A percentile compares a stretch with the other conserved stretches of the same genome.
Conservation (phyloP, 1,140 invertebrate genomes). For the Heterodera carotae region DNA sequence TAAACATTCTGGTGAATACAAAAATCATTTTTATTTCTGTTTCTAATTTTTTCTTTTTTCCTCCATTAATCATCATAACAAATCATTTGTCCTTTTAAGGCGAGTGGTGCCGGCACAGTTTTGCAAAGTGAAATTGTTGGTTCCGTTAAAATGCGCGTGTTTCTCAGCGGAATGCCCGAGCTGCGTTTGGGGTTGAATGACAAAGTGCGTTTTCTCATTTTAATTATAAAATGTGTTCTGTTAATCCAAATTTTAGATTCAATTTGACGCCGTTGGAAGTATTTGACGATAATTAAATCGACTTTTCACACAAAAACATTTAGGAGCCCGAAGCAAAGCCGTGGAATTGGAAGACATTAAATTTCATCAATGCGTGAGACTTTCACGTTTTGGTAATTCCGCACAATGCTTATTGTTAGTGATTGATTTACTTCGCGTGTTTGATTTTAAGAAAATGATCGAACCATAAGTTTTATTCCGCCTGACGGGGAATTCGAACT, state of each 20-base stretch:
- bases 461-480: slow-evolving; percentile 72
- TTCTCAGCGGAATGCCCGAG: slow-evolving; percentile 99
- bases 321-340: slow-evolving; percentile 89
- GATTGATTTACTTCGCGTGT: too few species aligned
- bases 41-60: slow-evolving; percentile 24
- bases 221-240: slow-evolving; percentile 4
- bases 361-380: slow-evolving; percentile 97
- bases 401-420: too few species aligned
- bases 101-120: slow-evolving; percentile 96
- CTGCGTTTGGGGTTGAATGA: slow-evolving; percentile 95
- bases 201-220: slow-evolving; percentile 80
- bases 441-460: slow-evolving; percentile 89
- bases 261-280: slow-evolving; percentile 76
- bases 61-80: neutral
- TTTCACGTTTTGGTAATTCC: slow-evolving; percentile 78
- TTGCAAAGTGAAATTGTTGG: slow-evolving; percentile 96
- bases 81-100: slow-evolving; percentile 67
- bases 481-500: slow-evolving; percentile 99
- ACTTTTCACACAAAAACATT: slow-evolving; percentile 45
- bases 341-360: slow-evolving; percentile 99
- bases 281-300: neutral
- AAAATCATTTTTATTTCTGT: slow-evolving; percentile 53
- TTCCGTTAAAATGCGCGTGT: slow-evolving; percentile 98
- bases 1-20: slow-evolving; percentile 88
- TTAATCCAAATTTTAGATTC: slow-evolving; percentile 69